Base-by-base conservation (phyloP, 1,140 invertebrate genomes). In the Calliphora vicina region DNA sequence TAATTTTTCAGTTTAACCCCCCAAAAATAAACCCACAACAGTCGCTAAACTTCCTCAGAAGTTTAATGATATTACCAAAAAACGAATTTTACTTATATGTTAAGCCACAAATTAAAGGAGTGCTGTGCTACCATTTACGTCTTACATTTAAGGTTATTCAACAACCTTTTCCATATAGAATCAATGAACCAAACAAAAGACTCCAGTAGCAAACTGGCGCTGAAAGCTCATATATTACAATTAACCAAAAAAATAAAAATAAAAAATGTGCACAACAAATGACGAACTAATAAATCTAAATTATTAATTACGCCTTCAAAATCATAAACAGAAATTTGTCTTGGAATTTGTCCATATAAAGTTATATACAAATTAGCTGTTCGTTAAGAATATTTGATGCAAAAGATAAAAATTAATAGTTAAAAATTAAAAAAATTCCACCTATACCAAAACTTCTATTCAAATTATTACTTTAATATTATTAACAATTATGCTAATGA, bases 241-340 rank as follows among this genome's bases (percentile, higher is more conserved):
- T 67, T 67, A 67, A 57, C 50, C 50, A 57, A 57, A 67, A 67
- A 67, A n/a, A n/a, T n/a, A n/a, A n/a, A n/a, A n/a, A n/a, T n/a
- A n/a, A n/a, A n/a, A n/a, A 67, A 67, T 67, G 1, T 67, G 17
- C 25, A 67, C n/a, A 67, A 67, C n/a, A 20, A 0, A 23, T 67
- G 20, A 23, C 50, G 12, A 20, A 67, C 61, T 67, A 67, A 67
- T 67, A 67, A 67, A 67, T 67, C 61, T 67, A 23, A 25, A 67
- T 67, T 67, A 20, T 23, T 20, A 23, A 67, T 25, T 23, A 67
- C 61, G 61, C 61, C 61, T 67, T 67, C 61, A 67, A 23, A 57
- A 23, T 67, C 1, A 25, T 25, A 67, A 50, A 13, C 42, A 43
- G 15, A 1, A 17, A 17, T 50, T 67, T 67, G 61, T 67, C 17